Evolutionary conservation across 2,797 vertebrate genomes (phyloP).

Genomic region (Fringilla coelebs): DNA sequence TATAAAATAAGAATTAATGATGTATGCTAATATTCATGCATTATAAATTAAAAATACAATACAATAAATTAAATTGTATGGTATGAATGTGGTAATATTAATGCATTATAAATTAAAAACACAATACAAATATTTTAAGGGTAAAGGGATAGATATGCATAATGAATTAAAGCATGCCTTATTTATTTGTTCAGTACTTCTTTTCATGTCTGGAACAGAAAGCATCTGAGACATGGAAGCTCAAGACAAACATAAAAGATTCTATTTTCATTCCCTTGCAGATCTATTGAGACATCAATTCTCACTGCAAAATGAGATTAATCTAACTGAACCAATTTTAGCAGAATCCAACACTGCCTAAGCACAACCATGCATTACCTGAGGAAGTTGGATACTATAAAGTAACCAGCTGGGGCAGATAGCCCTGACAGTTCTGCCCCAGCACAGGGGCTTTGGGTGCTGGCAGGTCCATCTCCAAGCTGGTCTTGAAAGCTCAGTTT

Average conservation of each 20-base stretch:
- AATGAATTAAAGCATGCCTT: not conserved
- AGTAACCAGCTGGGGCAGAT: not conserved
- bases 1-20: not conserved
- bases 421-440: not conserved
- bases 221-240: not conserved
- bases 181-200: not conserved
- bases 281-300: not conserved
- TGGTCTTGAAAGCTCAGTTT: not conserved
- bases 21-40: not conserved
- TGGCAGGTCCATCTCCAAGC: not conserved
- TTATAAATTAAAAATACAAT: not conserved
- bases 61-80: too few relatives aligned
- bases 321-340: not conserved
- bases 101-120: not conserved
- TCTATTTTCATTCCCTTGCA: not conserved
- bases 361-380: not conserved
- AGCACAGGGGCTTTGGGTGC: not conserved
- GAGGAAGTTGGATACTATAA: not conserved
- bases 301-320: not conserved
- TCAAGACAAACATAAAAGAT: not conserved
- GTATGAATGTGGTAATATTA: too few relatives aligned
- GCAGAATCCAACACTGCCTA: not conserved
- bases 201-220: not conserved
- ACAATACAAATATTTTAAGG: not conserved
- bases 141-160: not conserved